phyloP scores from a whole-genome alignment of 2,888 invertebrate genomes.

The Gnatocerus cornutus region DNA sequence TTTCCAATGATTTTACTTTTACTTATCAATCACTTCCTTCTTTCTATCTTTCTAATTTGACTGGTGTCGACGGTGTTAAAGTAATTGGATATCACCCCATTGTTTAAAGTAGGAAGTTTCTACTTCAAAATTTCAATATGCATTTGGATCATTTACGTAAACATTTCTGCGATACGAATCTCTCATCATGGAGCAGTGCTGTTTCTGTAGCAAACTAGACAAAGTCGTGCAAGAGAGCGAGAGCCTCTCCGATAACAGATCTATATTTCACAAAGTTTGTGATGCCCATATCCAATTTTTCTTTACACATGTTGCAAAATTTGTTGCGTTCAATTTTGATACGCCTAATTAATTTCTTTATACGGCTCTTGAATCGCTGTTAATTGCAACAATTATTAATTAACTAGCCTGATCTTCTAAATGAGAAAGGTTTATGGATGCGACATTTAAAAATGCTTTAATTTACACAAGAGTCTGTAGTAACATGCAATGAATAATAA shows the following conservation, averaged over 20 bases:
- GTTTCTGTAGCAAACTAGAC: conserved; percentile 18
- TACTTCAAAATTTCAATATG: conserved; percentile 20
- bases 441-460: conserved; percentile 38
- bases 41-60: too few species aligned
- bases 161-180: conserved; percentile 45
- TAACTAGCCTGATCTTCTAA: conserved; percentile 17
- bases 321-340: conserved; percentile 42
- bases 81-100: neutral
- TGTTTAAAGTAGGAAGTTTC: conserved; percentile 28
- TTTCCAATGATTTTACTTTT: too few species aligned
- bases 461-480: conserved; percentile 14
- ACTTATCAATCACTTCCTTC: neutral
- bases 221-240: conserved; percentile 53
- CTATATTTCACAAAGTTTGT: conserved; percentile 54
- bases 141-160: conserved; percentile 48
- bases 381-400: conserved; percentile 42
- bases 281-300: conserved; percentile 47
- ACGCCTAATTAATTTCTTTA: conserved; percentile 42
- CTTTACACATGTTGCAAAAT: conserved; percentile 46
- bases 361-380: conserved; percentile 23
- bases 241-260: conserved; percentile 51
- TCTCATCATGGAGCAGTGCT: conserved; percentile 40
- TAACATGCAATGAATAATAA: conserved; percentile 15
- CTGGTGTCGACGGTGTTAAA: too few species aligned
- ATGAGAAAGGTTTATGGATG: conserved; percentile 24